Percentiles rank a stretch among this genome's conserved stretches.
Conservation (phyloP, 2,113 vertebrate genomes). For the Oxygymnocypris stewartii region DNA sequence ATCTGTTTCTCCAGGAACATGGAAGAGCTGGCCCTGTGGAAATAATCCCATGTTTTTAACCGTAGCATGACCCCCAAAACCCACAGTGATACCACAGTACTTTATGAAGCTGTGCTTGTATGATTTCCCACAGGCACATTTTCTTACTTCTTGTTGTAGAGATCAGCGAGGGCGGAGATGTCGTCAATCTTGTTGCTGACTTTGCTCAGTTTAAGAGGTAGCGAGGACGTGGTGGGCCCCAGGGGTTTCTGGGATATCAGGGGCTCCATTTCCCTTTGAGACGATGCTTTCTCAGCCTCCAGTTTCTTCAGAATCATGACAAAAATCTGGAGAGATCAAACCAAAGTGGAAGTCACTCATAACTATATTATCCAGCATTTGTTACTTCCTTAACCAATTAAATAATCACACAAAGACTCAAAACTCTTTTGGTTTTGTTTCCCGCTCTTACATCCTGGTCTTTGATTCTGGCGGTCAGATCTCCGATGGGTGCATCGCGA, state of each 20-base stretch:
- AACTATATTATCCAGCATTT: neutral
- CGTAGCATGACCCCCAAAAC: neutral
- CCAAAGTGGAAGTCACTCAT: neutral
- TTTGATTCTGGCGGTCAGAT: conserved; percentile 76
- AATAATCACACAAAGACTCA: neutral
- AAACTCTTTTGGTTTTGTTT: neutral
- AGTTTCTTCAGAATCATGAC: conserved; percentile 74
- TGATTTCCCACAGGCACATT: neutral
- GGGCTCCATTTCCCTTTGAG: conserved; percentile 81
- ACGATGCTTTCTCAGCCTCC: conserved; percentile 78
- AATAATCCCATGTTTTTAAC: neutral
- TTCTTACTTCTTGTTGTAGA: conserved; percentile 88
- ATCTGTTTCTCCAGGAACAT: conserved; percentile 86
- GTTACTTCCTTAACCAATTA: neutral
- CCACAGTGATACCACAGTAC: neutral
- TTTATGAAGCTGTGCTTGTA: neutral
- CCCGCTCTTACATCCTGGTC: conserved; percentile 77
- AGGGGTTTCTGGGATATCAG: conserved; percentile 77
- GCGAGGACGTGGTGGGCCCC: conserved; percentile 73
- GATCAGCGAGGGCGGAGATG: conserved; percentile 75
- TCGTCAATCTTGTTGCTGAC: conserved; percentile 83
- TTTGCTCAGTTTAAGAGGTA: conserved; percentile 76
- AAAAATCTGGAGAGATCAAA: conserved; percentile 70
- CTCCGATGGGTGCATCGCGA: conserved; percentile 71
- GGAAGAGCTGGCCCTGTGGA: conserved; percentile 79